Conservation (phyloP, 2,797 vertebrate species). For the Peromyscus melanophrys region DNA sequence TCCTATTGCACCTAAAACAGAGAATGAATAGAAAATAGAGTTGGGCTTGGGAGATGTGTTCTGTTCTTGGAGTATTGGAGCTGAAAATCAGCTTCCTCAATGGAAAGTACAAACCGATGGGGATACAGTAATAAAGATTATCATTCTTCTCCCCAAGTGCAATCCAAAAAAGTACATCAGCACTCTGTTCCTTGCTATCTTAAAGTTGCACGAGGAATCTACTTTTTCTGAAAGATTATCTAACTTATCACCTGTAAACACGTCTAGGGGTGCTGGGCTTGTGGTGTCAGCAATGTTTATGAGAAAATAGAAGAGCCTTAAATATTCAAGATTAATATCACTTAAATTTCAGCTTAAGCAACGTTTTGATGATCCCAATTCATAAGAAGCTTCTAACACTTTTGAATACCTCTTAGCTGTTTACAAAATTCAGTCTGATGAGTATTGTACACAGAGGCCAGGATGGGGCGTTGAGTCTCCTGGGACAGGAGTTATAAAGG, state of each 20-base stretch:
- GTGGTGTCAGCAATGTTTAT: neutral
- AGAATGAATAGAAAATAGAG: neutral
- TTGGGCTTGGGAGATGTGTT: neutral
- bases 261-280: neutral
- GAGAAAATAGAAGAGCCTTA: neutral
- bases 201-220: neutral
- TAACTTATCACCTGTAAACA: neutral
- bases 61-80: neutral
- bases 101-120: neutral
- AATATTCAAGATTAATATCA: neutral
- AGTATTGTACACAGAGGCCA: neutral
- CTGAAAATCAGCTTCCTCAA: neutral
- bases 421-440: neutral
- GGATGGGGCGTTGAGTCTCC: neutral
- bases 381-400: neutral
- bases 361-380: neutral
- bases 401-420: neutral
- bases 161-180: neutral
- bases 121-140: neutral
- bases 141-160: neutral
- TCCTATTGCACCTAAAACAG: neutral
- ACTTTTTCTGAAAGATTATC: neutral
- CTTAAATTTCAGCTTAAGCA: constrained; percentile 7
- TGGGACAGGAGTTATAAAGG: neutral
- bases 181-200: neutral